phyloP scores from a whole-genome alignment of 2,113 vertebrate species.

The Rhinopithecus roxellana region DNA sequence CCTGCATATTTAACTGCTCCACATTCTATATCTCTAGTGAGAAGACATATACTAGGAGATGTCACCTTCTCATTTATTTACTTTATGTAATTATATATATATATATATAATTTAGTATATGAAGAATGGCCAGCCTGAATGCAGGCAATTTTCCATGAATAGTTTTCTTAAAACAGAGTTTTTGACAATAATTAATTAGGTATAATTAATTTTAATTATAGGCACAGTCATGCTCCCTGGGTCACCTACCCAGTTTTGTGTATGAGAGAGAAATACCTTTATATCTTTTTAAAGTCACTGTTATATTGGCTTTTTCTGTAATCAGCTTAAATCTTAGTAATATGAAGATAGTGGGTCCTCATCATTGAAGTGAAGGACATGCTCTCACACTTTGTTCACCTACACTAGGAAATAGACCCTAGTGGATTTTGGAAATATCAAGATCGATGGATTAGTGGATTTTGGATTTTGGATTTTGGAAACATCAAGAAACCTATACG shows the following conservation, averaged over 20 bases:
- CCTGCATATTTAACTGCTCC: not conserved
- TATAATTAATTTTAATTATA: not conserved
- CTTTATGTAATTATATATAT: too few species aligned
- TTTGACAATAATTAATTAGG: not conserved
- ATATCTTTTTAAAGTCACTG: not conserved
- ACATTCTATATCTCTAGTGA: not conserved
- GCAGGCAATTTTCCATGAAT: not conserved
- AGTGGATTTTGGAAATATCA: not conserved
- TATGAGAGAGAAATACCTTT: not conserved
- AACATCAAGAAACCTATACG: not conserved
- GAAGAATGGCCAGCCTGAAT: not conserved
- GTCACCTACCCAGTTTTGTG: not conserved
- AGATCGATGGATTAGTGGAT: not conserved
- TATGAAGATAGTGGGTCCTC: not conserved
- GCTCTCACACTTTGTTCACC: not conserved
- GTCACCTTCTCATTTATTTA: not conserved
- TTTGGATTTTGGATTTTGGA: not conserved
- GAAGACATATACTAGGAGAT: not conserved
- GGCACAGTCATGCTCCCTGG: not conserved
- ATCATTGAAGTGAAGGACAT: not conserved
- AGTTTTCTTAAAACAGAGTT: not conserved
- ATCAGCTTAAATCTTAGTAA: not conserved
- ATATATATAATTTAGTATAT: not conserved
- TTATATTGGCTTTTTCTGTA: not conserved
- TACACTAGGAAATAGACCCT: not conserved